Evolutionary conservation across 1,140 invertebrate genomes (phyloP).

Genomic region (Drosophila erecta): DNA sequence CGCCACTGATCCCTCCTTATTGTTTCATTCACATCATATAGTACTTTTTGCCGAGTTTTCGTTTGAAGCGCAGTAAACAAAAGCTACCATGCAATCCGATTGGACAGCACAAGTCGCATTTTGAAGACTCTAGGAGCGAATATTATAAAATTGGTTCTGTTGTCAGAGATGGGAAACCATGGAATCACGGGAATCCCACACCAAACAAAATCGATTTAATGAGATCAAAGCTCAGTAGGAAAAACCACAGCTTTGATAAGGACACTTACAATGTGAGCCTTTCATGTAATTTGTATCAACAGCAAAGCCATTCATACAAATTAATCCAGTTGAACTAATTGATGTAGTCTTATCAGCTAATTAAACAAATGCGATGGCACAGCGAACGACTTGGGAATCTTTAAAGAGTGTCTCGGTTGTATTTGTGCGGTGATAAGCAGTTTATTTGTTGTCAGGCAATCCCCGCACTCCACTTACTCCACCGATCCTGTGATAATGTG

Average conservation of each 20-base stretch:
- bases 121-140: no score
- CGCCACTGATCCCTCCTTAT: background rate
- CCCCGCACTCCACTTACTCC: background rate
- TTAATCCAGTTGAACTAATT: constrained; percentile 1
- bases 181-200: background rate
- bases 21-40: background rate
- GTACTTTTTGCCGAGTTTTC: no score
- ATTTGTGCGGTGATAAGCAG: constrained; percentile 53
- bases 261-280: background rate
- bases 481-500: constrained; percentile 14
- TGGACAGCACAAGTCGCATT: no score
- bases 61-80: no score
- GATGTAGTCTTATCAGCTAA: background rate
- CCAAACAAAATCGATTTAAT: background rate
- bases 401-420: background rate
- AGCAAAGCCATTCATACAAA: background rate
- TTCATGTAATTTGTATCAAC: background rate
- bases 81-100: no score
- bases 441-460: constrained; percentile 33
- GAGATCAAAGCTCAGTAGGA: background rate
- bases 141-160: background rate
- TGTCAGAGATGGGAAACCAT: background rate
- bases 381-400: constrained; percentile 8
- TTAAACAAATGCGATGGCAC: background rate
- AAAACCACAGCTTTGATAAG: background rate